Percentiles rank a stretch among this genome's conserved stretches.
These are phyloP conservation scores for Aldabrachelys gigantea DNA, from an alignment of 2,113 vertebrate species.

Conservation along the genomic window DNA sequence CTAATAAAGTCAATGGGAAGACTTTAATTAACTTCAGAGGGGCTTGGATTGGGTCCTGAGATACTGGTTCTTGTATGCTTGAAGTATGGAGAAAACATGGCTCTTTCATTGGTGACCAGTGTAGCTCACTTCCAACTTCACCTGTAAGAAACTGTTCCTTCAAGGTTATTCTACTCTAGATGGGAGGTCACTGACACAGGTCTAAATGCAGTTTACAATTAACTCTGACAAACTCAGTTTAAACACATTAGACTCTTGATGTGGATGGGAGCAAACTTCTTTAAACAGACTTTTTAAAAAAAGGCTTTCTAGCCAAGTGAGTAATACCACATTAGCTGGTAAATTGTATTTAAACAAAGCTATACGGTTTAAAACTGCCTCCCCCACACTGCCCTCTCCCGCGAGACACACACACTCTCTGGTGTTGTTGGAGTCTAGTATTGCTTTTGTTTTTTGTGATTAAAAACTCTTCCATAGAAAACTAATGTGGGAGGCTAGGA, in stretches of 20 bases:
- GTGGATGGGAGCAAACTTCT: background rate
- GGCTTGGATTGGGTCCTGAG: background rate
- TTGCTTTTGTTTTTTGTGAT: background rate
- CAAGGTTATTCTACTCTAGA: background rate
- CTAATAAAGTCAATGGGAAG: background rate
- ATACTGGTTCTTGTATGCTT: background rate
- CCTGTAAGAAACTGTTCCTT: background rate
- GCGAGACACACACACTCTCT: too few species aligned
- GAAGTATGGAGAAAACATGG: background rate
- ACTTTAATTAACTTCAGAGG: background rate
- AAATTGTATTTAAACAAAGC: background rate
- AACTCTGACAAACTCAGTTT: background rate
- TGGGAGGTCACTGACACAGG: background rate
- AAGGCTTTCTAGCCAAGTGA: background rate
- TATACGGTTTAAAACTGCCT: background rate
- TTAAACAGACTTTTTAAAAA: background rate
- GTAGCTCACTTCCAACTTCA: background rate
- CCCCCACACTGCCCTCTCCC: background rate
- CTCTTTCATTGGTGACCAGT: background rate
- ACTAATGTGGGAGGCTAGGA: background rate
- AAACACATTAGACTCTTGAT: background rate
- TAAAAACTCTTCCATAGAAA: background rate
- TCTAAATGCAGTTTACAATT: background rate
- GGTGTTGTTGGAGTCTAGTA: background rate
- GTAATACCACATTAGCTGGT: background rate